Conservation (phyloP, 2,888 invertebrate species). For the Apocheima hispidaria region DNA sequence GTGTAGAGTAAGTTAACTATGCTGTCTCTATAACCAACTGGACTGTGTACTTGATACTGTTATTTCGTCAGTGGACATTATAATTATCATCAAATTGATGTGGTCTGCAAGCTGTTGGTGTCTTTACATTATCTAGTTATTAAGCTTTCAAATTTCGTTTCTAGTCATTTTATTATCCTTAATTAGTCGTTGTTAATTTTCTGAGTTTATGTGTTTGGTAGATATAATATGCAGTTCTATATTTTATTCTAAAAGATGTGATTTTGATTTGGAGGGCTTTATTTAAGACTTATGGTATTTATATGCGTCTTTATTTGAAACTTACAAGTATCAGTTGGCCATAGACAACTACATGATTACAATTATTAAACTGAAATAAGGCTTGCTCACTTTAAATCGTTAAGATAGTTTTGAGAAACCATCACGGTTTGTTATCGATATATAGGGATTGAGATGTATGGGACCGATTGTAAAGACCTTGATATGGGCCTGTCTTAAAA, state of each 20-base stretch:
- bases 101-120: background rate
- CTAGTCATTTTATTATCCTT: background rate
- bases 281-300: background rate
- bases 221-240: background rate
- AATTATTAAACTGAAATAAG: conserved; percentile 51
- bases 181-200: background rate
- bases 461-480: conserved; percentile 28
- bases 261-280: background rate
- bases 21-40: conserved; percentile 41
- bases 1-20: conserved; percentile 37
- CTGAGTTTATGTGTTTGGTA: background rate
- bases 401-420: conserved; percentile 35
- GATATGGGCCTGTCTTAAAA: conserved; percentile 11
- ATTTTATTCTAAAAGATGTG: background rate
- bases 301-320: background rate
- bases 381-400: conserved; percentile 74
- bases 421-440: conserved; percentile 47
- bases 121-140: background rate
- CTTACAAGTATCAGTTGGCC: conserved; percentile 53
- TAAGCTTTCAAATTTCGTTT: background rate
- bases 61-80: conserved; percentile 3
- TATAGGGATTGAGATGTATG: conserved; percentile 36
- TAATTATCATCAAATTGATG: background rate
- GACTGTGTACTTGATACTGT: conserved; percentile 18
- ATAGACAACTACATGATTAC: conserved; percentile 51